Evolutionary conservation across 1,140 invertebrate species (phyloP).

Genomic region (Leucophenga varia): DNA sequence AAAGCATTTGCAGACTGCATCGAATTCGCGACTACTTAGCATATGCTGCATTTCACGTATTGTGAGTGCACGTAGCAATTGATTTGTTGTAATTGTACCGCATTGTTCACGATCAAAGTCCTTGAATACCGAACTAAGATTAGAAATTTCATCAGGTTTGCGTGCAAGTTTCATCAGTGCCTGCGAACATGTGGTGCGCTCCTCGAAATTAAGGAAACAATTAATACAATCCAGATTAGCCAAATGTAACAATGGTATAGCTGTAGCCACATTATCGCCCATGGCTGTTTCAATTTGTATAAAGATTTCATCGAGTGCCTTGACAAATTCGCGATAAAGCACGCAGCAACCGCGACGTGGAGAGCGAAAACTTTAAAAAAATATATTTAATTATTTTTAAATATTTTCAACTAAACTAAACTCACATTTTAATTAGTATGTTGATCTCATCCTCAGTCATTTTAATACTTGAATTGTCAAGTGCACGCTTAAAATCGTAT

Average conservation of each 20-base stretch:
- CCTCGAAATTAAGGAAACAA: slow-evolving; percentile 71
- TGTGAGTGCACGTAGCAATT: slow-evolving; percentile 64
- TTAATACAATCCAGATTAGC: slow-evolving; percentile 62
- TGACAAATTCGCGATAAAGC: slow-evolving; percentile 66
- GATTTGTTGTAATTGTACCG: slow-evolving; percentile 63
- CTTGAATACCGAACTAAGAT: slow-evolving; percentile 59
- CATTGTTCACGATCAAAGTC: slow-evolving; percentile 67
- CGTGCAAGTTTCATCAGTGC: slow-evolving; percentile 66
- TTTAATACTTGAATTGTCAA: slow-evolving; percentile 64
- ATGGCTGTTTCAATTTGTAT: slow-evolving; percentile 67
- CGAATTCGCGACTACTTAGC: slow-evolving; percentile 64
- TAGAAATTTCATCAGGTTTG: slow-evolving; percentile 64
- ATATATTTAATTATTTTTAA: too few relatives aligned
- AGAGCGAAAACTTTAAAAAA: slow-evolving; percentile 61
- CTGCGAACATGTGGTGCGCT: slow-evolving; percentile 61
- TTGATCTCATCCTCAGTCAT: slow-evolving; percentile 55
- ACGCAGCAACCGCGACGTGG: slow-evolving; percentile 60
- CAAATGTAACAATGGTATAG: slow-evolving; percentile 65
- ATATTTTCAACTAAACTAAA: not conserved
- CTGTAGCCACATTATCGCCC: slow-evolving; percentile 52
- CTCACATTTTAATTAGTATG: slow-evolving; percentile 34
- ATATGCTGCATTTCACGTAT: slow-evolving; percentile 62
- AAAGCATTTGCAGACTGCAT: slow-evolving; percentile 69
- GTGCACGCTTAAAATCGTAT: slow-evolving; percentile 65
- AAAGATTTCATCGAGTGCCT: slow-evolving; percentile 67